These are phyloP conservation scores for Neolamprologus caudopunctatus DNA, from an alignment of 2,113 vertebrate species.

Conservation along the genomic window DNA sequence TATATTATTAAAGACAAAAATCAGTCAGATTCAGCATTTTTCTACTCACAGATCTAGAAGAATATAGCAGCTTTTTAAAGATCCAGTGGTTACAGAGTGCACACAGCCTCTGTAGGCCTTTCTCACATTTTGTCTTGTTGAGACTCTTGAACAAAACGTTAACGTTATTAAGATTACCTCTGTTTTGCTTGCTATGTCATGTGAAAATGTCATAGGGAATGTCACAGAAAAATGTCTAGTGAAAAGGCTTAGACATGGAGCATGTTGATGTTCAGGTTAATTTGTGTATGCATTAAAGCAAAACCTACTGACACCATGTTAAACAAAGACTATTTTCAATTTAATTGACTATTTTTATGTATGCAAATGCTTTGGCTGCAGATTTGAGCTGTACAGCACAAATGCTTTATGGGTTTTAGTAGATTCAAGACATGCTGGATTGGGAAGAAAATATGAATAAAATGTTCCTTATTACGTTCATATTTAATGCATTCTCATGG, in stretches of 20 bases:
- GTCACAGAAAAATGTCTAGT: not conserved
- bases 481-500: not conserved
- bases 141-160: not conserved
- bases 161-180: not conserved
- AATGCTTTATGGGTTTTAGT: not conserved
- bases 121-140: not conserved
- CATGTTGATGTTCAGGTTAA: not conserved
- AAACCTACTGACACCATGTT: not conserved
- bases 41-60: not conserved
- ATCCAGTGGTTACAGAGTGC: not conserved
- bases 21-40: not conserved
- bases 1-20: not conserved
- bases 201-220: not conserved
- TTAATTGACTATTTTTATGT: not conserved
- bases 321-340: not conserved
- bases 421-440: not conserved
- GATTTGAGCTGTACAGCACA: not conserved
- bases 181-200: not conserved
- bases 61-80: not conserved
- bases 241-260: not conserved
- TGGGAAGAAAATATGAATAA: not conserved
- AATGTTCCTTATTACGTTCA: not conserved
- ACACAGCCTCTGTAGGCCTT: not conserved
- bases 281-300: not conserved
- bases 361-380: not conserved